Evolutionary conservation across 2,888 invertebrate species (phyloP).

Genomic region (Busseola fusca): DNA sequence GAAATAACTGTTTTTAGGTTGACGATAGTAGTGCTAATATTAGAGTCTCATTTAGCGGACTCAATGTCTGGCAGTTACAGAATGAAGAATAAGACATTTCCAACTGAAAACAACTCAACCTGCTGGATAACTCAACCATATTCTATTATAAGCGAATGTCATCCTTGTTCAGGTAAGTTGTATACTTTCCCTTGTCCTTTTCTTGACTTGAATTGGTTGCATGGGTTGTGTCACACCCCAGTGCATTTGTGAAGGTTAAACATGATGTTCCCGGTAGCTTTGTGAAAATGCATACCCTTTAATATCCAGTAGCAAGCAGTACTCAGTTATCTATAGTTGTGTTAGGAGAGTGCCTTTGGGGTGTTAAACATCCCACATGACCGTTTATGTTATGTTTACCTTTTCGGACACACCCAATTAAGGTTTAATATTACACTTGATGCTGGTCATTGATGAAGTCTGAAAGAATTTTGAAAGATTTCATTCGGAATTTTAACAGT

Average conservation of each 20-base stretch:
- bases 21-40: slow-evolving; percentile 93
- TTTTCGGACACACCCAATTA: too few relatives aligned
- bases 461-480: neutral
- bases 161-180: slow-evolving; percentile 92
- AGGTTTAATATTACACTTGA: too few relatives aligned
- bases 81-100: slow-evolving; percentile 90
- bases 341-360: too few relatives aligned
- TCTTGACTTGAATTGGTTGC: neutral
- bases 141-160: slow-evolving; percentile 93
- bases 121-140: slow-evolving; percentile 93
- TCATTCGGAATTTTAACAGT: neutral
- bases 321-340: too few relatives aligned
- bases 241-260: too few relatives aligned
- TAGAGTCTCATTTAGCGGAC: slow-evolving; percentile 92
- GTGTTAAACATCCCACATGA: too few relatives aligned
- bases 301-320: too few relatives aligned
- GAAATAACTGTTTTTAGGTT: slow-evolving; percentile 88
- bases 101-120: slow-evolving; percentile 93
- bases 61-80: slow-evolving; percentile 89
- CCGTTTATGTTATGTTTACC: too few relatives aligned
- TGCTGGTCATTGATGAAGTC: neutral
- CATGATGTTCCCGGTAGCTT: too few relatives aligned
- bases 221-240: too few relatives aligned
- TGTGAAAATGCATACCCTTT: too few relatives aligned
- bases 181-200: neutral